Evolutionary conservation across 2,113 vertebrate genomes (phyloP).

Genomic region (Percopsis transmontana): DNA sequence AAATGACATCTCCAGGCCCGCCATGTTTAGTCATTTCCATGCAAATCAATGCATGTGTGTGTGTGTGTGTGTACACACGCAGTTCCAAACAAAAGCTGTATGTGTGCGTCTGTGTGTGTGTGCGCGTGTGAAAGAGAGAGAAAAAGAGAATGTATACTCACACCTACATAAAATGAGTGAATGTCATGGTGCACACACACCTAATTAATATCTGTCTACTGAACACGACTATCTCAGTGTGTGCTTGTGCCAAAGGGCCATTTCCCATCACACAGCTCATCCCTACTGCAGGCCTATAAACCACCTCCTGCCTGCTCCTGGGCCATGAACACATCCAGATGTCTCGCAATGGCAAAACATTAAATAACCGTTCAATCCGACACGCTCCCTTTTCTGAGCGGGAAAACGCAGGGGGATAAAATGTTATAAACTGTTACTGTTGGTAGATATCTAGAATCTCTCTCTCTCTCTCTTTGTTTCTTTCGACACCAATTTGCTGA

Average conservation of each 20-base stretch:
- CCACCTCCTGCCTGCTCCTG: conserved; percentile 70
- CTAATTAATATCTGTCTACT: conserved; percentile 4
- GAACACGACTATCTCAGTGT: background rate
- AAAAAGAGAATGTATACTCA: conserved; percentile 18
- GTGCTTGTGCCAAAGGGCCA: conserved; percentile 45
- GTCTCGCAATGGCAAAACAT: conserved; percentile 75
- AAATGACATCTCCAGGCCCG: conserved; percentile 74
- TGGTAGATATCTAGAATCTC: conserved; percentile 53
- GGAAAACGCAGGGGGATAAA: conserved; percentile 68
- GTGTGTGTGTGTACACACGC: background rate
- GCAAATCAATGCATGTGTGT: conserved; percentile 65
- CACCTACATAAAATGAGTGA: background rate
- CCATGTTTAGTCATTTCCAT: conserved; percentile 74
- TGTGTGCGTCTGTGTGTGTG: background rate
- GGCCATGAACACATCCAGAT: conserved; percentile 74
- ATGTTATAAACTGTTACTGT: conserved; percentile 71
- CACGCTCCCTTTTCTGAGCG: conserved; percentile 66
- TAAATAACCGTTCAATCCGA: conserved; percentile 77
- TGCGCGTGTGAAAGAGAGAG: conserved; percentile 7
- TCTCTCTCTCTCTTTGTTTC: conserved; percentile 41
- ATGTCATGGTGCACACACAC: background rate
- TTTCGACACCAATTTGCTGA: conserved; percentile 46
- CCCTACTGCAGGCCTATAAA: conserved; percentile 65
- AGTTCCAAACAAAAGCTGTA: conserved; percentile 55
- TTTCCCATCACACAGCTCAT: conserved; percentile 57